phyloP scores from a whole-genome alignment of 2,797 vertebrate species.

The Myiothlypis chrysogaster region DNA sequence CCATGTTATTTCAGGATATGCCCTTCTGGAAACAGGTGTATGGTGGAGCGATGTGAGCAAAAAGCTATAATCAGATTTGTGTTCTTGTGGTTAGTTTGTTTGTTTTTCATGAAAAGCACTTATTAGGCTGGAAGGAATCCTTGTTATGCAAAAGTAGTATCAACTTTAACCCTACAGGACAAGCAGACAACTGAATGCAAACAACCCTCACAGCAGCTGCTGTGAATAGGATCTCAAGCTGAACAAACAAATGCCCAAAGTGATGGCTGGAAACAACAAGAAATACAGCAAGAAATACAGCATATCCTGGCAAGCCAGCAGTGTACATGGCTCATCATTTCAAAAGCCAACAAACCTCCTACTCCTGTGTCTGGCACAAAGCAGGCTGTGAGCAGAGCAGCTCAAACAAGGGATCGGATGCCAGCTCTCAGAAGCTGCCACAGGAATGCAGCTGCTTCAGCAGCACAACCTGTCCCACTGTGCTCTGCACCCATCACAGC shows the following conservation, averaged over 20 bases:
- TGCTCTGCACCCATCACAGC: not conserved
- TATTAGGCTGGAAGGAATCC: not conserved
- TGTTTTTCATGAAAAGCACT: not conserved
- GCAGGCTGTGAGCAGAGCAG: not conserved
- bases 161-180: slow-evolving; percentile 11
- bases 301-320: slow-evolving; percentile 10
- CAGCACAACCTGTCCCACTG: not conserved
- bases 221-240: slow-evolving; percentile 32
- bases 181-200: slow-evolving; percentile 54
- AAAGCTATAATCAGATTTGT: not conserved
- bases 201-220: slow-evolving; percentile 50
- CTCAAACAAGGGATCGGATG: not conserved
- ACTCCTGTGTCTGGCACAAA: not conserved
- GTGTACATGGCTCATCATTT: not conserved
- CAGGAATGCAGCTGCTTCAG: not conserved
- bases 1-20: not conserved
- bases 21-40: not conserved
- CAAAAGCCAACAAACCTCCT: not conserved
- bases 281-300: not conserved
- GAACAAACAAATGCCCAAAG: slow-evolving; percentile 24
- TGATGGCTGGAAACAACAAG: slow-evolving; percentile 13
- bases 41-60: not conserved
- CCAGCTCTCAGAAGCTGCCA: not conserved
- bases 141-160: not conserved
- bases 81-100: not conserved